Evolutionary conservation across 2,113 vertebrate genomes (phyloP).

Genomic region (Cephalophus harveyi): DNA sequence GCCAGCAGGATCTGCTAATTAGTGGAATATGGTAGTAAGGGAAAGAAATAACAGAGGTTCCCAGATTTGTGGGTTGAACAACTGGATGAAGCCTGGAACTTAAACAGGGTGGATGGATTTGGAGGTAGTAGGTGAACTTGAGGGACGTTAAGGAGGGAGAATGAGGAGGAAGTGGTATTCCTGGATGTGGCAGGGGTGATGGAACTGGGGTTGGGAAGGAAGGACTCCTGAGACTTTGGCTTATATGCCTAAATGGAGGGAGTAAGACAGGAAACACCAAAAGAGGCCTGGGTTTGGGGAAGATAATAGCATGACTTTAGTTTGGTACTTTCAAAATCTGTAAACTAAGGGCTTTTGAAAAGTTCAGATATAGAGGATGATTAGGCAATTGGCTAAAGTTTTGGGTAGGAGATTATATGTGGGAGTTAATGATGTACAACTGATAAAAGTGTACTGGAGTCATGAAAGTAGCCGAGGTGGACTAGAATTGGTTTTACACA

Average conservation of each 20-base stretch:
- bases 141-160: neutral
- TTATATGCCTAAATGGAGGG: neutral
- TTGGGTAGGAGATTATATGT: neutral
- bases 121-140: neutral
- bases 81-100: neutral
- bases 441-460: neutral
- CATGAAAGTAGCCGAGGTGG: neutral
- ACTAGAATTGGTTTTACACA: neutral
- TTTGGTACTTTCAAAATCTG: neutral
- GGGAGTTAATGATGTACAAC: neutral
- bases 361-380: neutral
- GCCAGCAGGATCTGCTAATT: neutral
- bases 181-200: neutral
- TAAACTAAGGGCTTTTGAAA: neutral
- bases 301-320: neutral
- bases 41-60: neutral
- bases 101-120: neutral
- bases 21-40: neutral
- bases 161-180: neutral
- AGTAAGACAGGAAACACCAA: neutral
- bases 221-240: neutral
- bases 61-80: neutral
- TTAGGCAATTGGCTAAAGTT: neutral
- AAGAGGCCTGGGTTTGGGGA: neutral
- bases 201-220: neutral